Evolutionary conservation across 2,797 vertebrate genomes (phyloP), one percentile per base, ranked within the genome.

Genomic region (Rhyacichthys aspro): DNA sequence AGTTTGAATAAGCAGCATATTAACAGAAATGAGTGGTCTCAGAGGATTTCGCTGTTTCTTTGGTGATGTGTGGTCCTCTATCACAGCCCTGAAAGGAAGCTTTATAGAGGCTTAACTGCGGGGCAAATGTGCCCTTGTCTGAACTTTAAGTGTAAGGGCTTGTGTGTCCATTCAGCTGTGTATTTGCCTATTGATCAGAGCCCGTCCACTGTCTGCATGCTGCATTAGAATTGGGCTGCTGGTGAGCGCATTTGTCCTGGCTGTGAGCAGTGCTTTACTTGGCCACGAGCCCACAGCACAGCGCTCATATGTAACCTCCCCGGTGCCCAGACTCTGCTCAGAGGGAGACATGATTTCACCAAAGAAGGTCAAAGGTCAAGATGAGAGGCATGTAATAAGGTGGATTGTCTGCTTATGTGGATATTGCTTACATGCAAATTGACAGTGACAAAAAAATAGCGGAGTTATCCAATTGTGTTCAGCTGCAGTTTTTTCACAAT

Each of bases 261-360:
- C 45, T 64, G 58, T 71, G 61, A 39, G 64, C 59, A 56, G 69
- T 23, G 54, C 48, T 72, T 62, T 66, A 50, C 66, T 81, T 66
- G 64, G 62, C 74, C 61, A 32, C 49, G 48, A 63, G 55, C 71
- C 36, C n/a, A 65, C 72, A 66, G 43, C 34, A 63, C 50, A 61
- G 63, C 37, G 56, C 73, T 78, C 76, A 85, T 67, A 55, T 63
- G 64, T 80, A 84, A 81, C 59, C 66, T 74, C 53, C 23, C 57
- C 72, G 55, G 3, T 12, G 11, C 17, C 23, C 60, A 56, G 68
- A 55, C 71, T 16, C 52, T 49, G 10, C 32, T 18, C 15, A 8
- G 14, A 33, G 48, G 19, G 44, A 79, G 67, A 74, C 78, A 59
- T 53, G 38, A 76, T 77, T 71, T 74, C 4, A 28, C 7, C 4